These are phyloP conservation scores for Drosophila kikkawai DNA, from an alignment of 1,140 invertebrate species.

Conservation along the genomic window DNA sequence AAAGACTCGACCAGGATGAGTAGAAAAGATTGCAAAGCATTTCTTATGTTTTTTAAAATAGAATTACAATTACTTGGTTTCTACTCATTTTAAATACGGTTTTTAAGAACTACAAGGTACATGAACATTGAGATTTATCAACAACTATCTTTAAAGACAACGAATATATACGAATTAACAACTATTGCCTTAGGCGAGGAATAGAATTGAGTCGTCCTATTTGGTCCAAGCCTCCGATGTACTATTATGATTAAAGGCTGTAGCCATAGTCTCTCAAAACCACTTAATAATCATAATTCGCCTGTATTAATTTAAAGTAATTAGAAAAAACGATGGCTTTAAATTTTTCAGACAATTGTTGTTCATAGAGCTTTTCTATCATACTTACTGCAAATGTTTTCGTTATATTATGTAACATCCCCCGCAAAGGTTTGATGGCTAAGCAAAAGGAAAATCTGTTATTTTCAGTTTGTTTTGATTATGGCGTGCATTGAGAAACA, in stretches of 20 bases:
- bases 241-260: background rate
- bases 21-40: background rate
- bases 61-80: background rate
- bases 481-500: slow-evolving; percentile 28
- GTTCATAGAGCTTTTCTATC: background rate
- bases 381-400: slow-evolving; percentile 1
- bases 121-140: background rate
- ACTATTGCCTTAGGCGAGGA: background rate
- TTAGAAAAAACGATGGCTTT: background rate
- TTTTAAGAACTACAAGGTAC: background rate
- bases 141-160: background rate
- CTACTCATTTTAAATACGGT: background rate
- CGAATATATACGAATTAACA: too few relatives aligned
- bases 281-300: background rate
- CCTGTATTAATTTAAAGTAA: background rate
- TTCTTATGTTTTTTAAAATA: background rate
- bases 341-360: background rate
- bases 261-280: background rate
- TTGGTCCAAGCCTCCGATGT: background rate
- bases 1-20: too few relatives aligned
- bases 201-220: background rate
- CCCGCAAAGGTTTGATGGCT: background rate
- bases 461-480: slow-evolving; percentile 51
- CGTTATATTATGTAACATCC: slow-evolving; percentile 5
- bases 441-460: slow-evolving; percentile 44